Conservation (phyloP, 2,888 invertebrate genomes). For the Hymenopus coronatus region DNA sequence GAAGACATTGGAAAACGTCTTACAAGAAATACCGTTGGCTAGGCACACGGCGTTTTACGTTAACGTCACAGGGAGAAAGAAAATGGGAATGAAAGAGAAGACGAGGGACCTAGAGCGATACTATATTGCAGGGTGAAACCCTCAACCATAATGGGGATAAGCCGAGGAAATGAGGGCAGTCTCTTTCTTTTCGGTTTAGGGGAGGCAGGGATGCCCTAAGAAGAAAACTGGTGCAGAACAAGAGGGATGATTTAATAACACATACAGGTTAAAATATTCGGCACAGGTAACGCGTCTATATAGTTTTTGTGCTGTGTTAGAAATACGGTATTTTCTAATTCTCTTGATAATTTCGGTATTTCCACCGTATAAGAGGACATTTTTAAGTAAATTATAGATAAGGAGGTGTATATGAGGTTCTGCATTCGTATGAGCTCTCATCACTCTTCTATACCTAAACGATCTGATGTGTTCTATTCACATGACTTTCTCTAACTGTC, state of each 20-base stretch:
- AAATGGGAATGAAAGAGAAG: neutral
- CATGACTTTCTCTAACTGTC: no score
- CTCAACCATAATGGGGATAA: neutral
- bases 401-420: no score
- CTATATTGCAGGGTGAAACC: neutral
- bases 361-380: no score
- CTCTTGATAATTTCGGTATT: no score
- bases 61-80: neutral
- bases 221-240: neutral
- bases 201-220: neutral
- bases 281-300: neutral
- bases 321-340: no score
- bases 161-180: neutral
- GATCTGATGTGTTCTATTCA: no score
- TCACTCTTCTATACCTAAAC: no score
- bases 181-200: neutral
- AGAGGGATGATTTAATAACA: neutral
- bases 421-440: no score
- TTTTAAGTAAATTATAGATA: no score
- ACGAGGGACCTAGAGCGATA: neutral
- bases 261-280: neutral
- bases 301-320: no score
- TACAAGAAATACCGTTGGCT: slow-evolving; percentile 30
- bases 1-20: neutral
- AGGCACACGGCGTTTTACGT: neutral